A percentile compares a stretch with the other conserved stretches of the same genome.
These are phyloP conservation scores for Drosophila ambigua DNA, from an alignment of 1,140 invertebrate genomes.

Conservation along the genomic window DNA sequence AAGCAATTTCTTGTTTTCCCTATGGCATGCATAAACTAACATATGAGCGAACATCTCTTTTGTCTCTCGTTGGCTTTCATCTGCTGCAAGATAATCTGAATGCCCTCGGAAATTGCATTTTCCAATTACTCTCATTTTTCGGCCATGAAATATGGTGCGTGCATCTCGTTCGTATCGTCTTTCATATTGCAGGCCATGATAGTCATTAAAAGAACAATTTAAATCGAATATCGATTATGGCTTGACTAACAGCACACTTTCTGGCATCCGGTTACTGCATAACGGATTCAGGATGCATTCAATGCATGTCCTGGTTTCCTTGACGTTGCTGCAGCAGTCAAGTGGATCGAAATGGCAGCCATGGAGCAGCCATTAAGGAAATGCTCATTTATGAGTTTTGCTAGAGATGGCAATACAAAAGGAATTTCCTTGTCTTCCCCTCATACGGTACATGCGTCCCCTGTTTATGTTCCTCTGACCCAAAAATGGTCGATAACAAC, in stretches of 20 bases:
- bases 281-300: too few relatives aligned
- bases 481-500: slow-evolving; percentile 41
- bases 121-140: slow-evolving; percentile 30
- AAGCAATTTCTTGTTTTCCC: neutral
- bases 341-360: slow-evolving; percentile 32
- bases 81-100: neutral
- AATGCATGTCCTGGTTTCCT: slow-evolving; percentile 23
- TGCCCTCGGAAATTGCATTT: slow-evolving; percentile 31
- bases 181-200: slow-evolving; percentile 16
- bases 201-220: slow-evolving; percentile 50
- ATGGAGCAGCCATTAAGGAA: slow-evolving; percentile 51
- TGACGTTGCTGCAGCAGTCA: slow-evolving; percentile 6
- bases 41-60: too few relatives aligned
- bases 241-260: slow-evolving; percentile 27
- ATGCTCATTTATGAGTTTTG: slow-evolving; percentile 73
- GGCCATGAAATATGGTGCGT: slow-evolving; percentile 26
- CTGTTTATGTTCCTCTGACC: slow-evolving; percentile 4
- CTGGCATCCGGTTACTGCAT: slow-evolving; percentile 37
- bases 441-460: neutral
- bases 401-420: slow-evolving; percentile 49
- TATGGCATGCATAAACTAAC: neutral
- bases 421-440: slow-evolving; percentile 14
- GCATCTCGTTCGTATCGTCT: neutral
- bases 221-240: slow-evolving; percentile 57
- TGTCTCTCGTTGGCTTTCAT: too few relatives aligned